Evolutionary conservation across 37 sponge, comb jelly and placozoan species (phyloP).

Genomic region (Agelas oroides): DNA sequence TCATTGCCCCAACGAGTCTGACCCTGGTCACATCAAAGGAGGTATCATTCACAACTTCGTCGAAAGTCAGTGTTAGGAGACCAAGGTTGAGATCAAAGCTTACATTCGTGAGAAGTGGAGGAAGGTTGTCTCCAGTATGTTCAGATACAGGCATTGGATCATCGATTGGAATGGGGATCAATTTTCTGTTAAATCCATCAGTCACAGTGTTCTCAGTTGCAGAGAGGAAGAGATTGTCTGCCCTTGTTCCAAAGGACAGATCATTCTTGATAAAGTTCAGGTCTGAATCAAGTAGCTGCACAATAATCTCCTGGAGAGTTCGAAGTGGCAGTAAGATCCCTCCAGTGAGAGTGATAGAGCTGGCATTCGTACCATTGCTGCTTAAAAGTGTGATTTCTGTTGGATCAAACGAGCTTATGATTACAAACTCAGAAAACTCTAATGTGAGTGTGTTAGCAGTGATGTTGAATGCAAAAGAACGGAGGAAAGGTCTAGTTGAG

Average conservation of each 20-base stretch:
- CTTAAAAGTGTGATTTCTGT: constrained; percentile 68
- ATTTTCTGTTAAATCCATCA: constrained; percentile 61
- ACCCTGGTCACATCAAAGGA: constrained; percentile 74
- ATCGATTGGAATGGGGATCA: constrained; percentile 60
- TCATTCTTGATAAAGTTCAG: constrained; percentile 69
- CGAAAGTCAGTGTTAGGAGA: constrained; percentile 63
- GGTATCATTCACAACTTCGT: constrained; percentile 74
- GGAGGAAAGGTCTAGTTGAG: constrained; percentile 61
- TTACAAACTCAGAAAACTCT: constrained; percentile 84
- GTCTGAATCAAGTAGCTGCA: constrained; percentile 65
- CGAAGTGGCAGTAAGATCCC: constrained; percentile 54
- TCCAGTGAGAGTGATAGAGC: constrained; percentile 41
- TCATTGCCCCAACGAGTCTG: constrained; percentile 48
- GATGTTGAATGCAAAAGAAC: constrained; percentile 67
- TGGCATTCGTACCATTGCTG: neutral
- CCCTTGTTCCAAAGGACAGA: constrained; percentile 51
- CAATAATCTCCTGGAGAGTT: constrained; percentile 44
- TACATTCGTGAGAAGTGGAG: constrained; percentile 63
- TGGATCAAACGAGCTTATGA: constrained; percentile 45
- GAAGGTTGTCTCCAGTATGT: constrained; percentile 62
- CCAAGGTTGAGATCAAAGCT: constrained; percentile 86
- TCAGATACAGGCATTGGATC: constrained; percentile 44
- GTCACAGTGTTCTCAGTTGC: constrained; percentile 63
- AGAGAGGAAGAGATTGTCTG: constrained; percentile 70
- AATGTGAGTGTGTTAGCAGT: constrained; percentile 67